Conservation (phyloP, 2,113 vertebrate genomes). For the Redunca redunca region DNA sequence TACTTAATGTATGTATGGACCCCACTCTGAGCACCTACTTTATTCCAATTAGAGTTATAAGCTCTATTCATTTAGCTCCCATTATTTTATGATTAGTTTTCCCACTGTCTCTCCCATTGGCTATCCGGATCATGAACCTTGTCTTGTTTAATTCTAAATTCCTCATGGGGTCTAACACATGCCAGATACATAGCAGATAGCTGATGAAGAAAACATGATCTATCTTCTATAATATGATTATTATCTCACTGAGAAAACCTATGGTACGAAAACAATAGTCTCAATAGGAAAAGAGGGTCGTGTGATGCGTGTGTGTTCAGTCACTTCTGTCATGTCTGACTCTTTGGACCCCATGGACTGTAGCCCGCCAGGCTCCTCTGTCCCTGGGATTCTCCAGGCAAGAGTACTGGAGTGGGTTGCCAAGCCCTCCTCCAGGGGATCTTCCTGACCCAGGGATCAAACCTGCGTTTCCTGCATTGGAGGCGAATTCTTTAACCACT, state of each 20-base stretch:
- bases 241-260: background rate
- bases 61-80: background rate
- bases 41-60: background rate
- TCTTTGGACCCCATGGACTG: background rate
- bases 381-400: background rate
- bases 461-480: background rate
- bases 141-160: background rate
- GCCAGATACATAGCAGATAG: background rate
- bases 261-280: background rate
- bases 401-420: background rate
- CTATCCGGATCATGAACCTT: background rate
- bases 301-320: background rate
- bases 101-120: background rate
- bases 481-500: background rate
- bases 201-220: background rate
- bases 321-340: fast-evolving
- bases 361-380: background rate
- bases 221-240: background rate
- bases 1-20: background rate
- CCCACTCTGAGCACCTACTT: background rate
- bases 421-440: background rate
- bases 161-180: background rate
- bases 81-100: background rate
- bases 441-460: background rate
- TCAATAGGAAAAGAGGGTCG: background rate